Evolutionary conservation across 2,888 invertebrate genomes (phyloP).

Genomic region (Hanleya hanleyi): DNA sequence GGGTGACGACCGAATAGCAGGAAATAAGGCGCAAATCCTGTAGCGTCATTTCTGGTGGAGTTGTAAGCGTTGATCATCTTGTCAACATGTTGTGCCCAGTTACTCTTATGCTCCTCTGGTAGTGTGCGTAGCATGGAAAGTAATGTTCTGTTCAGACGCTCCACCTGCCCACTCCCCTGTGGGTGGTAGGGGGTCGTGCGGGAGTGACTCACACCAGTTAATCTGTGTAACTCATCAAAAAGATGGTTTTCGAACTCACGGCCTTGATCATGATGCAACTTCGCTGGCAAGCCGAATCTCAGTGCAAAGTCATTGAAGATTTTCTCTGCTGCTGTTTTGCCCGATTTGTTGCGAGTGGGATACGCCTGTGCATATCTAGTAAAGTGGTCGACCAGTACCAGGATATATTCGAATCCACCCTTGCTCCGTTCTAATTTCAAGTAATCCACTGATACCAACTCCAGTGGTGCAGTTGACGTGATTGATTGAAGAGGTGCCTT

Average conservation of each 20-base stretch:
- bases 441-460: neutral
- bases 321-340: slow-evolving; percentile 16
- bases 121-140: slow-evolving; percentile 16
- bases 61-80: neutral
- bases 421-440: neutral
- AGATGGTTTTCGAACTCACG: slow-evolving; percentile 20
- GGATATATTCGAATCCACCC: slow-evolving; percentile 22
- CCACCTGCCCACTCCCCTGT: slow-evolving; percentile 17
- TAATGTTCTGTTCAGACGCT: no score
- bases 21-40: neutral
- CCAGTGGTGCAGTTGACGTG: neutral
- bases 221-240: slow-evolving; percentile 8
- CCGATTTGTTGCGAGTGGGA: slow-evolving; percentile 21
- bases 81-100: neutral
- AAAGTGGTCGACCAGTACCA: slow-evolving; percentile 18
- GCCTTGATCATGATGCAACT: slow-evolving; percentile 19
- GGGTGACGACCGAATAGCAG: neutral
- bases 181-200: slow-evolving; percentile 18
- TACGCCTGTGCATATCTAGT: slow-evolving; percentile 25
- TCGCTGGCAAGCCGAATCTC: slow-evolving; percentile 14
- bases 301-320: no score
- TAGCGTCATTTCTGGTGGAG: neutral
- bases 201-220: neutral
- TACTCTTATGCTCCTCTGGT: neutral
- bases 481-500: neutral